Evolutionary conservation across 1,140 invertebrate genomes (phyloP).

Genomic region (Pseudoatta argentina): DNA sequence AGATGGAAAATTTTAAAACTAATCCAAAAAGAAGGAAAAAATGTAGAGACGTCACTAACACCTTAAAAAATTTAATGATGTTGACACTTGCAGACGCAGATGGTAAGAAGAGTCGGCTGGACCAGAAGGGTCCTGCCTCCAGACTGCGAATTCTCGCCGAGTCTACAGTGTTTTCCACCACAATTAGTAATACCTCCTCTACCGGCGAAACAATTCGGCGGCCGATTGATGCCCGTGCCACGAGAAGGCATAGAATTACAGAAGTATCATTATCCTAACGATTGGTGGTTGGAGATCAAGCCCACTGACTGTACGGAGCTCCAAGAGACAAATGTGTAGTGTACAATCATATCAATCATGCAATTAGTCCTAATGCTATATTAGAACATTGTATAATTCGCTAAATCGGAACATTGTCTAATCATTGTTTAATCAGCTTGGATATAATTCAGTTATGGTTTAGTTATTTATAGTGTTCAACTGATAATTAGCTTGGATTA

Average conservation of each 20-base stretch:
- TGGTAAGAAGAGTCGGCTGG: constrained; percentile 88
- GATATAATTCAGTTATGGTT: constrained; percentile 1
- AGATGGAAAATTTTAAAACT: neutral
- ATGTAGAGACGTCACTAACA: neutral
- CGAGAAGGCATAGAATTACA: constrained; percentile 88
- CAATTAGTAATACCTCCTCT: constrained; percentile 86
- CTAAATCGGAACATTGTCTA: neutral
- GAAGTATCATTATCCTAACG: constrained; percentile 89
- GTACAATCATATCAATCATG: neutral
- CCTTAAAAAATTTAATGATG: neutral
- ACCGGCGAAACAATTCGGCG: constrained; percentile 86
- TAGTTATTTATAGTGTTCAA: neutral
- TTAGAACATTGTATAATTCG: constrained; percentile 19
- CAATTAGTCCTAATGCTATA: neutral
- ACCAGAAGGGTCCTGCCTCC: constrained; percentile 87
- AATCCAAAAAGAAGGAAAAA: neutral
- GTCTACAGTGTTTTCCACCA: constrained; percentile 88
- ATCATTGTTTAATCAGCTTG: neutral
- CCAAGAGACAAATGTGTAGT: constrained; percentile 72
- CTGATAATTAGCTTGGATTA: neutral
- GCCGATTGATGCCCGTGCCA: constrained; percentile 86
- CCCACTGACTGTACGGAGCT: constrained; percentile 85
- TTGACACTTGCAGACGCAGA: constrained; percentile 79
- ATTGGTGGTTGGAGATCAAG: constrained; percentile 88
- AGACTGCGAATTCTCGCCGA: constrained; percentile 86